Evolutionary conservation across 2,888 invertebrate species (phyloP).

Genomic region (Acrobasis consociella): DNA sequence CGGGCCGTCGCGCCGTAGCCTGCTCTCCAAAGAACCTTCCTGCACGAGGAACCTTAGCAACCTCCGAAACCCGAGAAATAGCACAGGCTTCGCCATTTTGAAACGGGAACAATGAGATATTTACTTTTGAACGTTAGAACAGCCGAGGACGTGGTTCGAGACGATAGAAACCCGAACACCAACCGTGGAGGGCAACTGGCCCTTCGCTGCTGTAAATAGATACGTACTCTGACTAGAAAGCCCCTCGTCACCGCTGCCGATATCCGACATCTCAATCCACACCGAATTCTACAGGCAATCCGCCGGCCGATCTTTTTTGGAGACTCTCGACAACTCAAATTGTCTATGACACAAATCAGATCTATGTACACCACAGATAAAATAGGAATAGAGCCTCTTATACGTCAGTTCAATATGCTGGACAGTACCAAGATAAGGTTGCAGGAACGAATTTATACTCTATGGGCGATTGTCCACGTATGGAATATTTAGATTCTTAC

Average conservation of each 20-base stretch:
- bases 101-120: constrained; percentile 82
- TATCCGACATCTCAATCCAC: constrained; percentile 88
- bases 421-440: no score
- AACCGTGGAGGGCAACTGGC: constrained; percentile 45
- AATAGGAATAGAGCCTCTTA: no score
- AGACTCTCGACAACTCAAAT: constrained; percentile 65
- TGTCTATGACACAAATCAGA: no score
- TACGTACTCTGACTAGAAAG: constrained; percentile 91
- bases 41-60: constrained; percentile 36
- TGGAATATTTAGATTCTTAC: no score
- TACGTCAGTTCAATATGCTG: no score
- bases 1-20: constrained; percentile 59
- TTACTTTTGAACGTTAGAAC: constrained; percentile 73
- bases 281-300: constrained; percentile 79
- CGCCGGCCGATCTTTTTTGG: constrained; percentile 76
- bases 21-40: constrained; percentile 40
- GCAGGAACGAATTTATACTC: no score
- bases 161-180: constrained; percentile 55
- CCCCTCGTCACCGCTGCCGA: constrained; percentile 91
- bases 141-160: constrained; percentile 52
- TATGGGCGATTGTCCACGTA: no score
- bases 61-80: constrained; percentile 42
- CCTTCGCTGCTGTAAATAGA: constrained; percentile 59
- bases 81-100: constrained; percentile 80
- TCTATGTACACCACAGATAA: no score